phyloP scores from a whole-genome alignment of 2,888 invertebrate species.

The Caradrina clavipalpis region DNA sequence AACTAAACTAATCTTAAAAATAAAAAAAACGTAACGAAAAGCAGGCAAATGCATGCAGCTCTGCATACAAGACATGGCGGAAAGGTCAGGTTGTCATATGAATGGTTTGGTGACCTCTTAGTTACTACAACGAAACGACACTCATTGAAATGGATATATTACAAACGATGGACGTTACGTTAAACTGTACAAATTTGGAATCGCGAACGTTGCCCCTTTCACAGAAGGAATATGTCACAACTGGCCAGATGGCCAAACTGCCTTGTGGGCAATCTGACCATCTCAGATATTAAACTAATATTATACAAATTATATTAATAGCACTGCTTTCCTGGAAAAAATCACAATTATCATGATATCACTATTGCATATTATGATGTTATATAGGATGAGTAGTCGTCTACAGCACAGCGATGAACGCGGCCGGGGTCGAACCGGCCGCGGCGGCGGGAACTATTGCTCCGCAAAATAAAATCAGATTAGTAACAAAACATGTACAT shows the following conservation, averaged over 20 bases:
- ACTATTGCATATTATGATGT: constrained; percentile 71
- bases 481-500: constrained; percentile 92
- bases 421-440: constrained; percentile 82
- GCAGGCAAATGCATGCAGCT: constrained; percentile 94
- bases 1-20: constrained; percentile 90
- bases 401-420: constrained; percentile 74
- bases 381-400: constrained; percentile 88
- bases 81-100: constrained; percentile 93
- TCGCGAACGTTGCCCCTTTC: constrained; percentile 96
- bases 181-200: constrained; percentile 88
- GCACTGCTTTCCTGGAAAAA: constrained; percentile 90
- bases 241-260: constrained; percentile 91
- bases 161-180: constrained; percentile 91
- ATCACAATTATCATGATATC: constrained; percentile 88
- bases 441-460: constrained; percentile 67
- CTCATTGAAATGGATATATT: constrained; percentile 92
- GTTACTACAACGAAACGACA: constrained; percentile 93
- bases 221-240: constrained; percentile 97
- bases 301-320: constrained; percentile 78
- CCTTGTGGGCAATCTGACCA: constrained; percentile 87
- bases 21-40: constrained; percentile 91
- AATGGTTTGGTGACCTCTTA: constrained; percentile 90
- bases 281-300: constrained; percentile 83
- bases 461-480: constrained; percentile 85
- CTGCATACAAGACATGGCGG: constrained; percentile 92